Evolutionary conservation across 2,797 vertebrate species (phyloP).

Genomic region (Brachymystax lenok): DNA sequence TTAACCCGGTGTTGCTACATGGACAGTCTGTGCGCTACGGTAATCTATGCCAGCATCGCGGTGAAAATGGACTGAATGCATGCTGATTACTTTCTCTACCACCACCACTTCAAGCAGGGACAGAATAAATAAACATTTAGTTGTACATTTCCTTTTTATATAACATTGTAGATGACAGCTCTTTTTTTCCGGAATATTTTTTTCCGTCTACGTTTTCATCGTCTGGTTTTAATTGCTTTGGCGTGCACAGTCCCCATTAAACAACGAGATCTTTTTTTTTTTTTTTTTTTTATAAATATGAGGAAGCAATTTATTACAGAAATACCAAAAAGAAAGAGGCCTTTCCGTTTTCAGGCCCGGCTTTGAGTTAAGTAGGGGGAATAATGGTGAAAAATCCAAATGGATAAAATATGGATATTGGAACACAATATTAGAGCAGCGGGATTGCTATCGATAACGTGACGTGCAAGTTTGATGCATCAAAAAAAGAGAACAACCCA

Average conservation of each 20-base stretch:
- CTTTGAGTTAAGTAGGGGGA: slow-evolving; percentile 33
- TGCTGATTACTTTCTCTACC: slow-evolving; percentile 20
- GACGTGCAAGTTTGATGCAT: slow-evolving; percentile 13
- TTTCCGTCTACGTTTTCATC: neutral
- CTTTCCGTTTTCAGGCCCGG: slow-evolving; percentile 31
- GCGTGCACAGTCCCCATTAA: slow-evolving; percentile 13
- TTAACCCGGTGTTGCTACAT: neutral
- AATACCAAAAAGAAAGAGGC: slow-evolving; percentile 38
- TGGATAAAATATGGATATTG: slow-evolving; percentile 17
- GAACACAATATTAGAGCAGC: slow-evolving; percentile 15
- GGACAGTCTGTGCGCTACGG: neutral
- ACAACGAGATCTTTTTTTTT: slow-evolving; percentile 3
- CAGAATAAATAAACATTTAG: slow-evolving; percentile 10
- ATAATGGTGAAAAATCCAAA: slow-evolving; percentile 22
- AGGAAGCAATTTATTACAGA: slow-evolving; percentile 39
- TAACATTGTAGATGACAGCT: neutral
- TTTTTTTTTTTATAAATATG: slow-evolving; percentile 22
- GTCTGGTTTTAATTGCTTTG: slow-evolving; percentile 10
- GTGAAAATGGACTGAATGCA: slow-evolving; percentile 25
- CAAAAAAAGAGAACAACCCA: slow-evolving; percentile 20
- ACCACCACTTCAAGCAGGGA: slow-evolving; percentile 12
- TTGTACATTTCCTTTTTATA: slow-evolving; percentile 7
- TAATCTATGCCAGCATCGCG: slow-evolving; percentile 22
- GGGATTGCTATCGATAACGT: slow-evolving; percentile 13
- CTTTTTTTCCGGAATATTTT: neutral